Percentiles rank a stretch among this genome's conserved stretches.
Conservation (phyloP, 2,888 invertebrate species). For the Caenorhabditis doughertyi region DNA sequence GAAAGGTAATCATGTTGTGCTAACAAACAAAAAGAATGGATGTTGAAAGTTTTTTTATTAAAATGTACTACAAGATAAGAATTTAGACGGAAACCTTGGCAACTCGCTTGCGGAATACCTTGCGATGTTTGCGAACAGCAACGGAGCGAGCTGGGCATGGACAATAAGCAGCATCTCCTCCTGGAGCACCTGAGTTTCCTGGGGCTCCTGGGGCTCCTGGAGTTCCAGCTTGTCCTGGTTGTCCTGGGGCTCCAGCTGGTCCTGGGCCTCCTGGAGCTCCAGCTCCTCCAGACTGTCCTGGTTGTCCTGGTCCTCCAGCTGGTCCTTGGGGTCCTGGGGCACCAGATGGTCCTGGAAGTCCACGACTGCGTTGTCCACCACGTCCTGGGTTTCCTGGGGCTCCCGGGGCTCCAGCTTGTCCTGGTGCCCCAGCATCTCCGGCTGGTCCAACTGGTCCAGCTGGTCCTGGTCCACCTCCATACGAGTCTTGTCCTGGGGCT, state of each 20-base stretch:
- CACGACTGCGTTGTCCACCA: conserved; percentile 48
- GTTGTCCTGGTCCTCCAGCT: conserved; percentile 70
- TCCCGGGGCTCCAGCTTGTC: conserved; percentile 57
- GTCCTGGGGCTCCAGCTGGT: conserved; percentile 53
- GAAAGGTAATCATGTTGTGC: too few species aligned
- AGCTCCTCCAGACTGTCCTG: conserved; percentile 48
- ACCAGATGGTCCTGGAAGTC: conserved; percentile 69
- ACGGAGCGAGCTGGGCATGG: conserved; percentile 44
- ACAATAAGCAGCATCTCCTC: conserved; percentile 55
- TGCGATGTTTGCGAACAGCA: conserved; percentile 43
- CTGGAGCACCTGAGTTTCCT: conserved; percentile 58
- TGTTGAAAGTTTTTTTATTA: not conserved
- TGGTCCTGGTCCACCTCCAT: conserved; percentile 57
- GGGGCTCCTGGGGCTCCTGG: conserved; percentile 54
- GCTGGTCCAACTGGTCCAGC: conserved; percentile 54
- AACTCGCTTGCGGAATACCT: conserved; percentile 38
- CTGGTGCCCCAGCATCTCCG: conserved; percentile 61
- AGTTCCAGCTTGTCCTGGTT: conserved; percentile 51
- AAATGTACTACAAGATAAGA: not conserved
- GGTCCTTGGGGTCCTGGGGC: conserved; percentile 69
- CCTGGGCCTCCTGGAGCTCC: conserved; percentile 52
- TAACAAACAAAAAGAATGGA: not conserved
- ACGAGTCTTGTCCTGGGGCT: conserved; percentile 56
- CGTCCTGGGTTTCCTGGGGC: conserved; percentile 52
- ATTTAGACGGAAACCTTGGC: conserved; percentile 33